A percentile compares a stretch with the other conserved stretches of the same genome.
Conservation (phyloP, 2,797 vertebrate genomes). For the Tapirus indicus region DNA sequence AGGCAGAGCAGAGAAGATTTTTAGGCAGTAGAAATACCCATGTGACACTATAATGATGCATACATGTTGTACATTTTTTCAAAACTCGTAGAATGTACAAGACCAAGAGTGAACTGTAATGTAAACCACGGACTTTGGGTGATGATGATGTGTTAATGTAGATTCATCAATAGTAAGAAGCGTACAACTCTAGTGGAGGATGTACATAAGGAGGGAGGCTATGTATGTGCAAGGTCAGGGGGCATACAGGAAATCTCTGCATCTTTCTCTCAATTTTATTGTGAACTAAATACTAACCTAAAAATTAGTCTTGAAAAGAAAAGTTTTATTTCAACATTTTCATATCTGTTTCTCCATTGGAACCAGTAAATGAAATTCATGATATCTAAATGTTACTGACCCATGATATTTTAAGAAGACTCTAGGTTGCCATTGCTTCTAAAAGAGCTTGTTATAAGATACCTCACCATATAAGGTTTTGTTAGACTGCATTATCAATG, state of each 20-base stretch:
- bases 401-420: background rate
- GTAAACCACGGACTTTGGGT: background rate
- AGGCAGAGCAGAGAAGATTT: background rate
- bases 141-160: background rate
- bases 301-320: background rate
- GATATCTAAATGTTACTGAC: background rate
- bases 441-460: background rate
- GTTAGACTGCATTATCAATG: background rate
- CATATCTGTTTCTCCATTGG: background rate
- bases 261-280: background rate
- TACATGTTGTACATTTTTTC: background rate
- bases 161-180: background rate
- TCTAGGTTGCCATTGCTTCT: background rate
- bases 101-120: background rate
- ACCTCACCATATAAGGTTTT: background rate
- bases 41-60: background rate
- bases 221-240: background rate
- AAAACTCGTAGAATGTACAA: background rate
- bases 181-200: background rate
- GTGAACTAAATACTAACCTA: background rate
- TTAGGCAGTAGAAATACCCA: background rate
- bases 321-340: background rate
- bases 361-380: background rate
- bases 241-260: background rate
- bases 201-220: background rate